phyloP scores from a whole-genome alignment of 1,140 invertebrate species.

The Bombus pascuorum region DNA sequence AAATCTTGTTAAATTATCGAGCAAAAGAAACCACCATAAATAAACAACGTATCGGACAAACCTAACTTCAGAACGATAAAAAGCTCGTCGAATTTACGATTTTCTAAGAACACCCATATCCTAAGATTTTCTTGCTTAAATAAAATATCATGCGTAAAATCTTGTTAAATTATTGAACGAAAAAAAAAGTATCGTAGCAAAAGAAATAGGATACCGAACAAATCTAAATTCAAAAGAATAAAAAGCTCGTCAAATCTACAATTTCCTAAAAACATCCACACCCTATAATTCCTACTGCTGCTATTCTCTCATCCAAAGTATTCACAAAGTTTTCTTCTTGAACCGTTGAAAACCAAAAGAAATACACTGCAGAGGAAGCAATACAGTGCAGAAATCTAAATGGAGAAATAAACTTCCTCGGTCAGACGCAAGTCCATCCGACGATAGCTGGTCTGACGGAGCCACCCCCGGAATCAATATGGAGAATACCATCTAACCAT shows the following conservation, averaged over 20 bases:
- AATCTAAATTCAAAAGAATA: neutral
- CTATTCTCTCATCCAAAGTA: neutral
- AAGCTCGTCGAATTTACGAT: too few relatives aligned
- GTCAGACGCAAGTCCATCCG: neutral
- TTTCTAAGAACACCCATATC: too few relatives aligned
- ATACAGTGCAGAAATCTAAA: neutral
- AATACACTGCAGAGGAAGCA: neutral
- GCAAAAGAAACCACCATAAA: neutral
- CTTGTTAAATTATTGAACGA: neutral
- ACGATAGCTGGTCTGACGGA: neutral
- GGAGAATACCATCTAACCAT: neutral
- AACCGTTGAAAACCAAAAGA: neutral
- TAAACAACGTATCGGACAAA: neutral
- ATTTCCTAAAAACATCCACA: neutral
- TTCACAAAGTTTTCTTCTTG: neutral
- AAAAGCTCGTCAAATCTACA: neutral
- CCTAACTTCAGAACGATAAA: neutral
- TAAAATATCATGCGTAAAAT: too few relatives aligned
- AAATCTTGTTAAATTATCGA: neutral
- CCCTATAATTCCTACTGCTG: neutral
- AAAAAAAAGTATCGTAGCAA: too few relatives aligned
- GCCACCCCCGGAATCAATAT: conserved; percentile 18
- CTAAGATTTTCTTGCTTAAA: neutral
- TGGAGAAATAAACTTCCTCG: neutral
- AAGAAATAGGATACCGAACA: neutral